Base-by-base conservation (phyloP, 2,113 vertebrate species). In the Megalops atlanticus region DNA sequence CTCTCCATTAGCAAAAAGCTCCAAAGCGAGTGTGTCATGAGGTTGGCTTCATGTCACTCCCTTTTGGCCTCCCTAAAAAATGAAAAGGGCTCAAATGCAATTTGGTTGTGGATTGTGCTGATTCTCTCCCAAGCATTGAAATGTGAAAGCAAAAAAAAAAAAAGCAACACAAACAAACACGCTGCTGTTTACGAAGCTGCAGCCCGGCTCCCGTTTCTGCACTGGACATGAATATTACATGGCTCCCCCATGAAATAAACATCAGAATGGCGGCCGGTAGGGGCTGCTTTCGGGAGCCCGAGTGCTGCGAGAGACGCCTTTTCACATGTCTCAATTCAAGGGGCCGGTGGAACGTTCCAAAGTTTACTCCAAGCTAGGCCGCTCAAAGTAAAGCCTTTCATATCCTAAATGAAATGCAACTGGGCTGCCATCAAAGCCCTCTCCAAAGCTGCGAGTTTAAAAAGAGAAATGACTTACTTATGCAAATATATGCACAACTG, bases 331-430 rank as follows among this genome's bases (percentile, higher is more conserved):
- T 16, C 24, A 43, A 72, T 78, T 35, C 68, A 76, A 41, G 43
- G 52, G 58, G 84, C 81, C 27, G 7, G 75, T 81, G 83, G 84
- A 89, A 87, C 87, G 84, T 87, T 81, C 80, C 78, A 27, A 2
- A 69, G 84, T 85, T 87, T 84, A 85, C 82, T 86, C 78, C 52
- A 81, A 21, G n/a, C 81, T 85, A 83, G 24, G 2, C 81, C 74
- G 81, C 84, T 74, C 36, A 82, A 77, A 84, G 85, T 85, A 90
- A 87, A 86, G 87, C 78, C 81, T 89, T 89, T 91, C 87, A 90
- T 89, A 87, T 80, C 82, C 85, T 88, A 89, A 89, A 88, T 84
- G 84, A 88, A 89, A 86, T 79, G 72, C 87, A 91, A 89, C 88
- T 83, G 81, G 89, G 84, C 80, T 81, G 73, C 72, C 77, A 76